Evolutionary conservation across 2,113 vertebrate species (phyloP).

Genomic region (Psettodes erumei): DNA sequence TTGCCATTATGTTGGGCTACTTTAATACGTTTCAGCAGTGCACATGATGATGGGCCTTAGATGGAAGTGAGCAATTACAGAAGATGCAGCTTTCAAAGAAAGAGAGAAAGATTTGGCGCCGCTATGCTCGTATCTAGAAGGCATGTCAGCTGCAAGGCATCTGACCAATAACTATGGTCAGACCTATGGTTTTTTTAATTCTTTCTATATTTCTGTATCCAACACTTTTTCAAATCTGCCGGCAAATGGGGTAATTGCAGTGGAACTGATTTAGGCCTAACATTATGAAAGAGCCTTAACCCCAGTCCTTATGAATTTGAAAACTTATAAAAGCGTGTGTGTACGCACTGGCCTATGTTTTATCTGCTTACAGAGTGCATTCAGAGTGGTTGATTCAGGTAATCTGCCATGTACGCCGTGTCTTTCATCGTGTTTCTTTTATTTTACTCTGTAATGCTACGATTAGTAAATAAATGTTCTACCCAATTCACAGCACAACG

Average conservation of each 20-base stretch:
- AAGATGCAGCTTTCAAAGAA: not conserved
- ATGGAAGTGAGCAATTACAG: not conserved
- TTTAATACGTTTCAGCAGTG: not conserved
- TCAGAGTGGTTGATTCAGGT: not conserved
- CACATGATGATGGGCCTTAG: not conserved
- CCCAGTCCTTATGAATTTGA: conserved; percentile 14
- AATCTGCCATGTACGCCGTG: not conserved
- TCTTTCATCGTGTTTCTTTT: no score
- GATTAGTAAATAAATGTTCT: not conserved
- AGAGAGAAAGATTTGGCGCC: no score
- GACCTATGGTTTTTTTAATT: not conserved
- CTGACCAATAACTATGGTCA: no score
- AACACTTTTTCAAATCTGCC: not conserved
- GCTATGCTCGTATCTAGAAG: no score
- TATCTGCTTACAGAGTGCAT: not conserved
- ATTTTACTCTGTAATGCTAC: not conserved
- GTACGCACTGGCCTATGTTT: not conserved
- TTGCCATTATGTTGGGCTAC: not conserved
- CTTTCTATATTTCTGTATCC: no score
- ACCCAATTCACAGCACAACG: not conserved
- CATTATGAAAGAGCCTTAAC: not conserved
- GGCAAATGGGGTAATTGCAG: not conserved
- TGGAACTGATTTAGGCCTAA: not conserved
- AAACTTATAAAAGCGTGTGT: not conserved
- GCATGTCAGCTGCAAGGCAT: no score